phyloP scores from a whole-genome alignment of 1,140 invertebrate species.

The Orchesella cincta region DNA sequence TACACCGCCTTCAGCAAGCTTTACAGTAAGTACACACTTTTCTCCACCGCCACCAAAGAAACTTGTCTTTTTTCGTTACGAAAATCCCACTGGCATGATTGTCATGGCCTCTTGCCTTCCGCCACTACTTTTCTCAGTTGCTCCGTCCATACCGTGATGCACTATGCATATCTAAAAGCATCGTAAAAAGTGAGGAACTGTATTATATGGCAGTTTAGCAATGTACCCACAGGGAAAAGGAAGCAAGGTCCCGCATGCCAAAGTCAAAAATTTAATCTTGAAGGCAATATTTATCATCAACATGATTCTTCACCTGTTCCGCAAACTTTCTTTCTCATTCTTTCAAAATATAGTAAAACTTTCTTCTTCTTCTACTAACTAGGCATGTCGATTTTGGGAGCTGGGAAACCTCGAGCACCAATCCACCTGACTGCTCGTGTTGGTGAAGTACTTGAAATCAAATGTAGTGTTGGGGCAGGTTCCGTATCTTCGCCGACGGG shows the following conservation, averaged over 20 bases:
- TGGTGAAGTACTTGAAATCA: slow-evolving; percentile 77
- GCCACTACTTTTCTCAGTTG: no score
- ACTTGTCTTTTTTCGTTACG: no score
- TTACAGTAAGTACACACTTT: slow-evolving; percentile 63
- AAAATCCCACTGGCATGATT: no score
- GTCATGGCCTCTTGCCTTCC: no score
- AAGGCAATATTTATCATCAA: slow-evolving; percentile 5
- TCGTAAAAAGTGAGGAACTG: no score
- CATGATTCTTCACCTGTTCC: neutral
- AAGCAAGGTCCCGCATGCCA: neutral
- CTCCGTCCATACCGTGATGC: no score
- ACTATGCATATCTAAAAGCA: no score
- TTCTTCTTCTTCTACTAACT: slow-evolving; percentile 1
- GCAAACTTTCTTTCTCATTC: neutral
- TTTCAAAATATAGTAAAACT: neutral
- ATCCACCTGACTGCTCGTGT: slow-evolving; percentile 69
- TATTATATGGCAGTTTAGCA: no score
- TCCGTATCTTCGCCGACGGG: slow-evolving; percentile 63
- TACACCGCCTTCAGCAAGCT: slow-evolving; percentile 76
- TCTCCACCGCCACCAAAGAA: no score
- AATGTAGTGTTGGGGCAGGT: slow-evolving; percentile 62
- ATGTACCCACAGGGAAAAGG: no score
- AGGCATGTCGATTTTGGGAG: slow-evolving; percentile 71
- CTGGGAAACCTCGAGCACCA: slow-evolving; percentile 71
- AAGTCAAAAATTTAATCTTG: slow-evolving; percentile 16